Conservation (phyloP, 2,888 invertebrate genomes). For the Drosophila peninsularis region DNA sequence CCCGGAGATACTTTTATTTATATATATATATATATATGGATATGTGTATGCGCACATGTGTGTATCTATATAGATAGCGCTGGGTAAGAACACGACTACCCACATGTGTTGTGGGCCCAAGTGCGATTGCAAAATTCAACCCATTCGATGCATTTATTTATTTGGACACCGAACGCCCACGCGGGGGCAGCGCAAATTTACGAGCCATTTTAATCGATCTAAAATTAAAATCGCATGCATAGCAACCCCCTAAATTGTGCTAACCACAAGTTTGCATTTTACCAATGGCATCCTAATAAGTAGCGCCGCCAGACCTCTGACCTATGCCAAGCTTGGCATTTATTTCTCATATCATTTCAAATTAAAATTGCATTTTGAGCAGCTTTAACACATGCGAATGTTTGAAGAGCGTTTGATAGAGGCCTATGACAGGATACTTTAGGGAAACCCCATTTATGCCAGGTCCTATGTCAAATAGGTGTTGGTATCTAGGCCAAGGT, state of each 20-base stretch:
- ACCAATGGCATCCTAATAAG: constrained; percentile 29
- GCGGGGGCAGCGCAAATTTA: constrained; percentile 59
- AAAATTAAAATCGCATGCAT: constrained; percentile 70
- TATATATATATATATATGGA: neutral
- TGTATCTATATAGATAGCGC: constrained; percentile 12
- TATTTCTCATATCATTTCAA: neutral
- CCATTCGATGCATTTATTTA: constrained; percentile 68
- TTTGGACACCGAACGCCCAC: constrained; percentile 71
- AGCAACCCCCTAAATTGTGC: constrained; percentile 54
- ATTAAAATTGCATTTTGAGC: neutral
- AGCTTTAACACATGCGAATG: too few relatives aligned
- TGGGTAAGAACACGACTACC: constrained; percentile 12
- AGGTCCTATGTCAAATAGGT: neutral
- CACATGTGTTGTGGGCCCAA: constrained; percentile 21
- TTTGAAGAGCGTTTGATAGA: too few relatives aligned
- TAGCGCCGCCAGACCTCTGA: neutral
- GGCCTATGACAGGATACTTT: neutral
- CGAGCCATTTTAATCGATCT: constrained; percentile 76
- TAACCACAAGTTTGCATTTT: constrained; percentile 27
- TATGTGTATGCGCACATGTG: constrained; percentile 1
- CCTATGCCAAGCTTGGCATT: neutral
- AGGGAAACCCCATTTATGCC: neutral
- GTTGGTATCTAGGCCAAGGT: neutral
- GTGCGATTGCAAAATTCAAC: constrained; percentile 20
- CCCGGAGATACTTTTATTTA: constrained; percentile 43